Evolutionary conservation across 2,113 vertebrate species (phyloP).

Genomic region (pig (Sus scrofa)): T2T-Sscrofa CM000827.6:55367501-55368000

Average conservation of each 20-base stretch:
- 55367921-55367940: too few relatives aligned
- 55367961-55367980: too few relatives aligned
- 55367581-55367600: neutral
- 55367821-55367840: neutral
- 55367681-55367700: neutral
- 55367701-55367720: neutral
- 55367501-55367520: neutral
- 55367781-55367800: neutral
- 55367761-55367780: conserved; percentile 24
- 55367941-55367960: too few relatives aligned
- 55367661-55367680: neutral
- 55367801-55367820: conserved; percentile 27
- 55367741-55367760: neutral
- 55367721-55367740: neutral
- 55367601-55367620: neutral
- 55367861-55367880: neutral
- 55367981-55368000: too few relatives aligned
- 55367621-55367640: neutral
- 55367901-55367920: neutral
- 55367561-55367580: neutral
- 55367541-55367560: neutral
- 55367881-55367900: conserved; percentile 28
- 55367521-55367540: neutral
- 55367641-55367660: neutral
- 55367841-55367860: neutral